Evolutionary conservation across 2,888 invertebrate genomes (phyloP), one percentile per base, ranked within the genome.

Genomic region (Pachycephus smyrnensis): DNA sequence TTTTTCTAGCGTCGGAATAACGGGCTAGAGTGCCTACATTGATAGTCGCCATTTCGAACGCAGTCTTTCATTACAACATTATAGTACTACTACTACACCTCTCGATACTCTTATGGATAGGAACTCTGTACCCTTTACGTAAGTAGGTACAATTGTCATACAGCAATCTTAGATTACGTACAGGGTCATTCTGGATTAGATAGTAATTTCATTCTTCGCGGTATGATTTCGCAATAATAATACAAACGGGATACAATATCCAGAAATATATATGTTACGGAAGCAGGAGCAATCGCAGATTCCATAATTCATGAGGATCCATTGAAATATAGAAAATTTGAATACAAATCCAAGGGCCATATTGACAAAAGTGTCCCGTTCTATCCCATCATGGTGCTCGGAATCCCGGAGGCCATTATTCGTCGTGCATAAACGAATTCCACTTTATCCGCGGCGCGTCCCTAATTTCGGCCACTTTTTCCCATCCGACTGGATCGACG

Each of bases 401-500:
- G 9, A 55, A 23, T 6, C 23, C 55, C 23, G 55, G 1, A 23
- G 55, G 55, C 55, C 23, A 55, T 55, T 55, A 55, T 55, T 23
- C 55, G 23, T 55, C 23, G 55, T 55, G 55, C 55, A 55, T 55
- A 75, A 76, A 80, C 82, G 84, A 81, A 83, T 85, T 84, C 85
- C 85, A 80, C 79, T 84, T 84, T 84, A 85, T 85, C 85, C 85
- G 68, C 82, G 82, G 32, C 82, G 84, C 78, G 80, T 77, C 80
- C 80, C 84, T 85, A 85, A 85, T 85, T 85, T 85, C 85, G 82
- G 55, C 55, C 55, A 55, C 55, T 55, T 55, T 55, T 55, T 55
- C 55, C 55, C 55, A 55, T 79, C 81, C 80, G 77, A 80, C 76
- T 82, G 82, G 80, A 80, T 84, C 82, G 75, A 82, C 80, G 76